Base-by-base conservation (phyloP, 2,888 invertebrate genomes). In the Aphidius colemani region DNA sequence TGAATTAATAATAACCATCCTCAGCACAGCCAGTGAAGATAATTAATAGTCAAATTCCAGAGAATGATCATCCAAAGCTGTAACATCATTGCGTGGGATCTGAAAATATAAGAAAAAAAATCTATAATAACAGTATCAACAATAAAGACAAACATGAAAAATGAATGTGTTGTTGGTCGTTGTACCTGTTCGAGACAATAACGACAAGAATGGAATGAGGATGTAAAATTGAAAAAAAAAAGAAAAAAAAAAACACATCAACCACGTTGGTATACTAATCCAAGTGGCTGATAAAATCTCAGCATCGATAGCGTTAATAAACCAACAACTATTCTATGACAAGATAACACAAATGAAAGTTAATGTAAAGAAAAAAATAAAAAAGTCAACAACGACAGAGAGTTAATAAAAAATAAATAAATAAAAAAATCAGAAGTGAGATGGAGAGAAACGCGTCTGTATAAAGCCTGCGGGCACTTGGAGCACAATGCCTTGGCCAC, bases 241-340 rank as follows among this genome's bases (percentile, higher is more conserved):
- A 68, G 69, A 66, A 66, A 64, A 67, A 68, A 71, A 71, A 61
- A 68, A 67, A 64, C 67, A 41, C 30, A 30, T 30, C 30, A 30
- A 30, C 30, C 5, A 30, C 30, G 30, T 30, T 30, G 30, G 65
- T 67, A 67, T 71, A 75, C 75, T 78, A 75, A 78, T 78, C 78
- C 75, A 73, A 67, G 69, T 30, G 70, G 71, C 71, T 74, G 77
- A 78, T 79, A 73, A 65, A 71, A 77, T 78, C 76, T 76, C 67
- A 30, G 71, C 75, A 78, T 77, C 76, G 75, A 77, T 78, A 76
- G 75, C 72, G 74, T 77, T 78, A 76, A 78, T 78, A 78, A 79
- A 76, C 77, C 75, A 75, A 76, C 77, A 73, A 75, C 68, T 66
- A 69, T 69, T 72, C 71, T 70, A 67, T 64, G 68, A 67, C 65